Conservation (phyloP, 2,888 invertebrate genomes). For the Alloplasta piceator region DNA sequence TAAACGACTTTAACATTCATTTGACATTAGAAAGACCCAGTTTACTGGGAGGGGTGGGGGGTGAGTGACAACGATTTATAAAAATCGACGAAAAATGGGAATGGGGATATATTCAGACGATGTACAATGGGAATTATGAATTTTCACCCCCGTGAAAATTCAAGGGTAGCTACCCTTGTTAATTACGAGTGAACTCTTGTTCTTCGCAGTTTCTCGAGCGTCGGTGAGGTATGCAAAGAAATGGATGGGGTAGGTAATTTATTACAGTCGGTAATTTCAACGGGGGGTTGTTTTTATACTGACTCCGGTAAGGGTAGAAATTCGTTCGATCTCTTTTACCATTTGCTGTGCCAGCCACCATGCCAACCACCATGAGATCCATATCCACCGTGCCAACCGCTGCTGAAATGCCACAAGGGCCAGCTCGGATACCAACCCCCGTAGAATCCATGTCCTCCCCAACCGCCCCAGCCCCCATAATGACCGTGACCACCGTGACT, state of each 20-base stretch:
- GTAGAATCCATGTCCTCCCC: constrained; percentile 67
- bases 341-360: constrained; percentile 69
- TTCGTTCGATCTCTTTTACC: constrained; percentile 55
- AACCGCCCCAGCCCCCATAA: constrained; percentile 62
- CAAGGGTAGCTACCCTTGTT: neutral
- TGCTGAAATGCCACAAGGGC: constrained; percentile 65
- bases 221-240: neutral
- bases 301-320: constrained; percentile 36
- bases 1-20: constrained; percentile 21
- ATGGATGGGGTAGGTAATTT: neutral
- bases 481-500: constrained; percentile 33
- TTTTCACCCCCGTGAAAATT: constrained; percentile 3
- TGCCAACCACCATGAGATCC: constrained; percentile 61
- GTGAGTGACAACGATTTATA: neutral
- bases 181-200: neutral
- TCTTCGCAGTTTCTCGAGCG: neutral
- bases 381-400: constrained; percentile 58
- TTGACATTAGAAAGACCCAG: constrained; percentile 8
- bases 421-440: constrained; percentile 69
- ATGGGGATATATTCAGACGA: neutral
- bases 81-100: constrained; percentile 10
- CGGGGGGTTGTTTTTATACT: neutral
- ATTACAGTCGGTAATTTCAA: neutral
- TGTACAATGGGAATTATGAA: neutral
- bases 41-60: neutral